These are phyloP conservation scores for Gambelia wislizenii DNA, from an alignment of 2,797 vertebrate genomes.

Conservation along the genomic window DNA sequence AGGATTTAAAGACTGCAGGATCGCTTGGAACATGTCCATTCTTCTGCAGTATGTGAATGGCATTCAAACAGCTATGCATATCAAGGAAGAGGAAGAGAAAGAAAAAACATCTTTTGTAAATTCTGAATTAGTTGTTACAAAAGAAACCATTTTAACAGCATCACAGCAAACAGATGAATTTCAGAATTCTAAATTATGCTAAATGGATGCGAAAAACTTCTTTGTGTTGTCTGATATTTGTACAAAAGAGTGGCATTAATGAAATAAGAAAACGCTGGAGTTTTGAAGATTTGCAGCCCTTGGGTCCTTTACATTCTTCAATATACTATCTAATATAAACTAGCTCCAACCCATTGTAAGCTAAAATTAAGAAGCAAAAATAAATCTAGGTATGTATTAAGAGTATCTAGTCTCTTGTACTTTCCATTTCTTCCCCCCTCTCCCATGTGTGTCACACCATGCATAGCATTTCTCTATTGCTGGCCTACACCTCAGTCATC, in stretches of 20 bases:
- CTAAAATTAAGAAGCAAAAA: neutral
- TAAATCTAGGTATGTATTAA: neutral
- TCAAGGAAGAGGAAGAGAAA: neutral
- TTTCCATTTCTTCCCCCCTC: neutral
- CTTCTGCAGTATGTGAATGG: conserved; percentile 94
- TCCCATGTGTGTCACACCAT: neutral
- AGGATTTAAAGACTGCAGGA: conserved; percentile 92
- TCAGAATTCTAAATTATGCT: neutral
- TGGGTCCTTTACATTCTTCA: neutral
- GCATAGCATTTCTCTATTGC: neutral
- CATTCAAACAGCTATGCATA: conserved; percentile 88
- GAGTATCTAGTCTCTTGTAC: neutral
- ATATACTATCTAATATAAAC: neutral
- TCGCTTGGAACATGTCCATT: conserved; percentile 98
- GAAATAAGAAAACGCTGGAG: neutral
- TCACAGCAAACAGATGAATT: neutral
- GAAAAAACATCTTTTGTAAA: neutral
- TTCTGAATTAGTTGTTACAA: neutral
- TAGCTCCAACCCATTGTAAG: neutral
- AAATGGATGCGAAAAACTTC: neutral
- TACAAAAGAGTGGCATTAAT: neutral
- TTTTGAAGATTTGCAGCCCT: conserved; percentile 19
- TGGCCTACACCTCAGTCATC: neutral
- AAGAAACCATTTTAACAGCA: neutral
- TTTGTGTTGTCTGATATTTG: neutral